phyloP scores from a whole-genome alignment of 2,113 vertebrate species.

The Pseudolaguvia tuberculata region DNA sequence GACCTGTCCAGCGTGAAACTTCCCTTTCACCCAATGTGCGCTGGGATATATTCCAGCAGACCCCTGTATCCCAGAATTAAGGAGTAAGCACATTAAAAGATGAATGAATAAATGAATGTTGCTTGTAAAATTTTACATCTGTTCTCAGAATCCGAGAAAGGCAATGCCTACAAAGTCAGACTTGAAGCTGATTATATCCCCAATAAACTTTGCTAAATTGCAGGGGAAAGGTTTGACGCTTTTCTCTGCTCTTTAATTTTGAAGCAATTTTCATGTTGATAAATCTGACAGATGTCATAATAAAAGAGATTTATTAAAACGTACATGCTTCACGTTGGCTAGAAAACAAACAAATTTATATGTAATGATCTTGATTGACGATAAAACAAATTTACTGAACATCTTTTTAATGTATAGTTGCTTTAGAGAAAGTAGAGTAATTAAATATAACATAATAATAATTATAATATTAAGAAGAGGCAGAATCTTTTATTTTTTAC shows the following conservation, averaged over 20 bases:
- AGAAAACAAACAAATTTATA: neutral
- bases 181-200: neutral
- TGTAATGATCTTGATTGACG: neutral
- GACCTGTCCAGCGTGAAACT: too few relatives aligned
- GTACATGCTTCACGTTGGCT: neutral
- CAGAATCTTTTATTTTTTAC: neutral
- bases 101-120: too few relatives aligned
- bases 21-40: too few relatives aligned
- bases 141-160: neutral
- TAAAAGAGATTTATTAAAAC: constrained; percentile 2
- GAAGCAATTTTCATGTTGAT: neutral
- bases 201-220: constrained; percentile 5
- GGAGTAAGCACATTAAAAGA: too few relatives aligned
- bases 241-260: neutral
- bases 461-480: neutral
- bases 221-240: neutral
- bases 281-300: constrained; percentile 13
- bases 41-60: too few relatives aligned
- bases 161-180: neutral
- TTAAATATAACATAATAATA: neutral
- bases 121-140: neutral
- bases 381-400: neutral
- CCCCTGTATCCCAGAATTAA: too few relatives aligned
- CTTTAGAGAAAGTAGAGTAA: neutral
- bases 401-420: neutral